Evolutionary conservation across 1,140 invertebrate species (phyloP), one percentile per base, ranked within the genome.

Genomic region (Limonius californicus): DNA sequence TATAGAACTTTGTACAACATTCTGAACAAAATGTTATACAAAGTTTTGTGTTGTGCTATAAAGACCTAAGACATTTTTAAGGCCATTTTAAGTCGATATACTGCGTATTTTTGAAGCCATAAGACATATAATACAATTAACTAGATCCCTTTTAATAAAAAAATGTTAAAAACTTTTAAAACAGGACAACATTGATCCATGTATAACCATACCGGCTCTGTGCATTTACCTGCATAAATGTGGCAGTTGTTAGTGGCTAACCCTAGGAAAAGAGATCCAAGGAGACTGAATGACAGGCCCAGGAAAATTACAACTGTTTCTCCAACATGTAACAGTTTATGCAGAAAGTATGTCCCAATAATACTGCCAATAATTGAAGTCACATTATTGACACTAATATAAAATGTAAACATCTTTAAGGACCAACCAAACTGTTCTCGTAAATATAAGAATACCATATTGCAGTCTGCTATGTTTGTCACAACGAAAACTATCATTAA

Each of bases 371-470:
- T 61, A 70, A 84, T 80, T 6, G 77, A 75, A 0, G 74, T 67
- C 23, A 79, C 73, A 73, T 74, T 78, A 65, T 58, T 78, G 50
- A 69, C 78, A 62, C 77, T 76, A 21, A 78, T 80, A 67, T 77
- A 87, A 57, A 79, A 74, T 0, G 82, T 84, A 62, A 81, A 89
- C 30, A 87, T 76, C 32, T 80, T 70, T 56, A 88, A 76, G 16
- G 82, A 78, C 88, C 88, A 90, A 19, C 83, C 79, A n/a, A 90
- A 80, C 71, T 85, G 84, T 27, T 85, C 79, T 57, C 84, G 84
- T 8, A 82, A 73, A 67, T 87, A 89, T 58, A 88, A 65, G 70
- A 83, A 89, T 59, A 79, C 80, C 9, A 89, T 19, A 11, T 2
- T 2, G 14, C 6, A 7, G 19, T 18, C 15, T 11, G 45, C 45